phyloP scores from a whole-genome alignment of 2,888 invertebrate species.

The Dioctria rufipes region DNA sequence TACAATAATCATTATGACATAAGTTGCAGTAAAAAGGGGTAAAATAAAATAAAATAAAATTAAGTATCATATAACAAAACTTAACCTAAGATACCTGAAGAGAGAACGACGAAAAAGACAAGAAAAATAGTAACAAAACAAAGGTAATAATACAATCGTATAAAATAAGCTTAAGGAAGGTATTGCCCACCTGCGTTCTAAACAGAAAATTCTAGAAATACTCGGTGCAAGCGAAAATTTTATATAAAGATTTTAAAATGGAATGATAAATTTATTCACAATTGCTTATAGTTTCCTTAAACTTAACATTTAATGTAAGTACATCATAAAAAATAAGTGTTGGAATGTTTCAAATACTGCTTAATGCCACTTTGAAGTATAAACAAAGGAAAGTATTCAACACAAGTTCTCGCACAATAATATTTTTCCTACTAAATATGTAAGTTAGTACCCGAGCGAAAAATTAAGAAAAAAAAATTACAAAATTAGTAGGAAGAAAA shows the following conservation, averaged over 20 bases:
- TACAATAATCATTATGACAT: constrained; percentile 40
- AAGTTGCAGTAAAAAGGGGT: constrained; percentile 25
- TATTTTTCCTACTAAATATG: too few relatives aligned
- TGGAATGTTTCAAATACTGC: constrained; percentile 28
- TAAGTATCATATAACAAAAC: constrained; percentile 40
- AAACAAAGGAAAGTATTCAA: not conserved
- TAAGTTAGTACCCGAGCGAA: too few relatives aligned
- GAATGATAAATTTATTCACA: constrained; percentile 31
- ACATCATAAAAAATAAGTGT: constrained; percentile 3
- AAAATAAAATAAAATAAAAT: constrained; percentile 40
- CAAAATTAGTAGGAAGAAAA: too few relatives aligned
- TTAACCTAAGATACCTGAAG: constrained; percentile 11
- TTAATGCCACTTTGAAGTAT: constrained; percentile 1
- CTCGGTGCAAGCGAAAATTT: not conserved
- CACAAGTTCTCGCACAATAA: too few relatives aligned
- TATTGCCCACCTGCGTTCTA: not conserved
- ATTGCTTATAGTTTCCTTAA: constrained; percentile 14
- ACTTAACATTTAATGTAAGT: constrained; percentile 30
- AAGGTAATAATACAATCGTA: constrained; percentile 15
- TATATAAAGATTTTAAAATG: not conserved
- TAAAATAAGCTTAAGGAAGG: constrained; percentile 23
- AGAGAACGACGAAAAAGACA: not conserved
- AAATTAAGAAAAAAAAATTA: too few relatives aligned
- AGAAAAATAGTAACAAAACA: constrained; percentile 8
- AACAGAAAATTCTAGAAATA: too few relatives aligned